Base-by-base conservation (phyloP, 2,113 vertebrate genomes). In the Rostratula benghalensis region DNA sequence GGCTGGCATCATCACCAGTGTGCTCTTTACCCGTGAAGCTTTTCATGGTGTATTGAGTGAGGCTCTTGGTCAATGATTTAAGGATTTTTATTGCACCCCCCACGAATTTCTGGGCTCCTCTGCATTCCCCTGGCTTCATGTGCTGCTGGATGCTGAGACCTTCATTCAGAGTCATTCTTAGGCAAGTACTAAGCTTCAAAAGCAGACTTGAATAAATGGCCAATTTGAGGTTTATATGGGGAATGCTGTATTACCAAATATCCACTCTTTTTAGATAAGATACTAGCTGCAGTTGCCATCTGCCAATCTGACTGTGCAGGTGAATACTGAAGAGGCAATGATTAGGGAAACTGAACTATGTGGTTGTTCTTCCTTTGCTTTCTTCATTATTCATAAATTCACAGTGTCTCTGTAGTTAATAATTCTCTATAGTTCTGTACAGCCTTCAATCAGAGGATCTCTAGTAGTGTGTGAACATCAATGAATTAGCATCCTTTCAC, bases 351-450 rank as follows among this genome's bases (percentile, higher is more conserved):
- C 65, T 61, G 80, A 97, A 76, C 73, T 78, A 31, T 48, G 31
- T 84, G 67, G 76, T 89, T 90, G 73, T 91, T 95, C 83, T 93
- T 84, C 85, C 65, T 91, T 83, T 82, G 53, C 57, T 84, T 83
- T 89, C 70, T 89, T 95, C 57, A 51, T 94, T 95, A 95, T 96
- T 96, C 89, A 92, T 95, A 61, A 96, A 89, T 95, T 94, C 90
- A 79, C 87, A 85, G 41, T 57, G 31, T 79, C 59, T 90, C 69
- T 69, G 69, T 91, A 92, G 87, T 95, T 97, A 94, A 91, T 94
- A 97, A 92, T 84, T 95, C 74, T 87, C 70, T 89, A 2, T 87
- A 24, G 41, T 92, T 92, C 65, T 73, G 21, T 46, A 69, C 48
- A 71, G n/a, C 74, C 53, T 93, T 82, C 92, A 82, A 3, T 90